Evolutionary conservation across 2,888 invertebrate species (phyloP).

Genomic region (Campoplex nolae): DNA sequence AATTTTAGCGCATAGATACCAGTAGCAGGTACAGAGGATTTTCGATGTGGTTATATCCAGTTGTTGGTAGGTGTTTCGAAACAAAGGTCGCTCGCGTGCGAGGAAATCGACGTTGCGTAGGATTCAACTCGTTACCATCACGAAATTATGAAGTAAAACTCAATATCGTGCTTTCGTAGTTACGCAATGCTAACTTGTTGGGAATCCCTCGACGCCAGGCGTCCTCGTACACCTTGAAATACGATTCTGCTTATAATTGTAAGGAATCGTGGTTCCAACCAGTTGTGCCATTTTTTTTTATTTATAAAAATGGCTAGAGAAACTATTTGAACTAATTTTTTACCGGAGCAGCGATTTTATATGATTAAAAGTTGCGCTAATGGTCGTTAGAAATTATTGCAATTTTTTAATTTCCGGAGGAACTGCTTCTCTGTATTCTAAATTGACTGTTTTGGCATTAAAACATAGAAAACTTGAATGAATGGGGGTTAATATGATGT

Average conservation of each 20-base stretch:
- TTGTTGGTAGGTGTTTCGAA: neutral
- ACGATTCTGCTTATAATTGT: neutral
- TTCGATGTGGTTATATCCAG: neutral
- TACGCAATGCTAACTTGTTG: neutral
- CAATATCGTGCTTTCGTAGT: neutral
- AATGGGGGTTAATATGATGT: neutral
- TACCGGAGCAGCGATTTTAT: too few species aligned
- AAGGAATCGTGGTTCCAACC: too few species aligned
- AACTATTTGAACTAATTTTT: too few species aligned
- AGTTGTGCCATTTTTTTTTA: too few species aligned
- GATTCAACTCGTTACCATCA: neutral
- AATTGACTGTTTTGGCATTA: neutral
- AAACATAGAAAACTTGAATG: neutral
- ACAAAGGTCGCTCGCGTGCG: neutral
- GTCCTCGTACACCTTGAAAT: neutral
- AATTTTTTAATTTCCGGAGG: too few species aligned
- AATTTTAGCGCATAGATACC: neutral
- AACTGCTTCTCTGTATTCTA: too few species aligned
- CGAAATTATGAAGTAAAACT: slow-evolving; percentile 11
- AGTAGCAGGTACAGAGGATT: neutral
- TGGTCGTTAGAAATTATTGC: neutral
- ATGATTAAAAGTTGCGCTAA: neutral
- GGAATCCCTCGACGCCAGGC: neutral
- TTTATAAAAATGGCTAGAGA: too few species aligned
- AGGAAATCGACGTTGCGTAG: slow-evolving; percentile 15